Conservation (phyloP, 2,797 vertebrate species). For the Chiloscyllium punctatum region DNA sequence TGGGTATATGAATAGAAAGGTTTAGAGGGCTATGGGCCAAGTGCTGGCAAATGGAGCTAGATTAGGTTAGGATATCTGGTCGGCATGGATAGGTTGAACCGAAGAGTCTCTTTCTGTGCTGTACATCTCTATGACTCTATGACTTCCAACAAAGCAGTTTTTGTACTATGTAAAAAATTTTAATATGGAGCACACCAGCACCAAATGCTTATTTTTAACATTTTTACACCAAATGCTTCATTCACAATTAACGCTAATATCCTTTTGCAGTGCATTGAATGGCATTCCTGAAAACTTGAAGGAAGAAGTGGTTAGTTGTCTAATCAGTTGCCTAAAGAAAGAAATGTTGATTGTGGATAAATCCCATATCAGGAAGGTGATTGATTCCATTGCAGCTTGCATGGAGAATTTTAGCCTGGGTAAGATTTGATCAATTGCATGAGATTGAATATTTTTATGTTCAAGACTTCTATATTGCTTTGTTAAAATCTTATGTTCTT, state of each 20-base stretch:
- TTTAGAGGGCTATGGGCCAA: too few species aligned
- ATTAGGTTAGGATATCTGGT: too few species aligned
- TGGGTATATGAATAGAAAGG: too few species aligned
- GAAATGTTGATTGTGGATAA: constrained; percentile 58
- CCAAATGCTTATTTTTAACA: background rate
- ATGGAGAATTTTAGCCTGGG: constrained; percentile 76
- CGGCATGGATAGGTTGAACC: too few species aligned
- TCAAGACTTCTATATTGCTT: too few species aligned
- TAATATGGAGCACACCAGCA: background rate
- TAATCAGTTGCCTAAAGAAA: constrained; percentile 63
- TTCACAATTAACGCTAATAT: background rate
- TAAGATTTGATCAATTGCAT: constrained; percentile 46
- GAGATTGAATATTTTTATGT: background rate
- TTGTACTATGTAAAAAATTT: background rate
- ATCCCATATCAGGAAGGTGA: constrained; percentile 59
- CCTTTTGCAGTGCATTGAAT: constrained; percentile 64
- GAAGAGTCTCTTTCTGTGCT: too few species aligned
- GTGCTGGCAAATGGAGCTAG: too few species aligned
- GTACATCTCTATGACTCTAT: too few species aligned
- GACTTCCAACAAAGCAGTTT: background rate
- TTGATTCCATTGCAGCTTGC: constrained; percentile 74
- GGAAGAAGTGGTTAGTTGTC: constrained; percentile 51
- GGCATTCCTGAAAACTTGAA: constrained; percentile 63
- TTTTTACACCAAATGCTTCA: background rate
- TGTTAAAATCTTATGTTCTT: background rate